Evolutionary conservation across 2,113 vertebrate species (phyloP).

Genomic region (Phaethornis superciliosus): DNA sequence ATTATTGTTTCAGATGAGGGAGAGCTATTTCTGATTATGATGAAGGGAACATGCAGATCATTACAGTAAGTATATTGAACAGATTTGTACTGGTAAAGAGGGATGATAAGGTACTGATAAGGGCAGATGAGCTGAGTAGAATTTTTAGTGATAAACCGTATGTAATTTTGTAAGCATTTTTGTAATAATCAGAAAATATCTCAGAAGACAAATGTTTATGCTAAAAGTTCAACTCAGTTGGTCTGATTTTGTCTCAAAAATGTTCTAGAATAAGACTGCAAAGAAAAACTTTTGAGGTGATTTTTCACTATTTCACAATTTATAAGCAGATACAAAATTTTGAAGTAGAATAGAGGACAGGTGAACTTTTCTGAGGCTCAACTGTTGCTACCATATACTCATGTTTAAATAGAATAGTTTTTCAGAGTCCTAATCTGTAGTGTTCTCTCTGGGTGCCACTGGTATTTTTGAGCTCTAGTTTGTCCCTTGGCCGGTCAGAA

Average conservation of each 20-base stretch:
- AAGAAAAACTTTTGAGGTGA: constrained; percentile 23
- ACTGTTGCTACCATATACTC: constrained; percentile 20
- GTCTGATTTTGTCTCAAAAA: constrained; percentile 63
- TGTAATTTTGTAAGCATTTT: constrained; percentile 62
- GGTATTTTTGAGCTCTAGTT: constrained; percentile 35
- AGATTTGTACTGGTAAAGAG: background rate
- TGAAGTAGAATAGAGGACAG: constrained; percentile 59
- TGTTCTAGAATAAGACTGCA: constrained; percentile 32
- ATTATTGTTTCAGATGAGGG: constrained; percentile 18
- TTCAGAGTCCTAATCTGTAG: constrained; percentile 47
- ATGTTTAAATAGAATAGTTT: constrained; percentile 45
- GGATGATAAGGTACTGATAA: background rate
- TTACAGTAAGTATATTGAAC: constrained; percentile 20
- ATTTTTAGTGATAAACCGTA: constrained; percentile 38
- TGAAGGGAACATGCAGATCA: constrained; percentile 39
- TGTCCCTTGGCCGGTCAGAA: constrained; percentile 35
- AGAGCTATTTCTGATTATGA: background rate
- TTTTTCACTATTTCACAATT: constrained; percentile 43
- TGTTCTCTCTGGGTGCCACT: constrained; percentile 46
- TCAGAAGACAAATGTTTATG: background rate
- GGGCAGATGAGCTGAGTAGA: constrained; percentile 10
- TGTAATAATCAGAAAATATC: constrained; percentile 43
- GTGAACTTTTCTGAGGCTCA: constrained; percentile 57
- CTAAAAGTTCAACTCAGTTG: constrained; percentile 31
- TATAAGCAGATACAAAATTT: constrained; percentile 54